phyloP scores from a whole-genome alignment of 2,888 invertebrate species.

The Drosophila glabriapex region DNA sequence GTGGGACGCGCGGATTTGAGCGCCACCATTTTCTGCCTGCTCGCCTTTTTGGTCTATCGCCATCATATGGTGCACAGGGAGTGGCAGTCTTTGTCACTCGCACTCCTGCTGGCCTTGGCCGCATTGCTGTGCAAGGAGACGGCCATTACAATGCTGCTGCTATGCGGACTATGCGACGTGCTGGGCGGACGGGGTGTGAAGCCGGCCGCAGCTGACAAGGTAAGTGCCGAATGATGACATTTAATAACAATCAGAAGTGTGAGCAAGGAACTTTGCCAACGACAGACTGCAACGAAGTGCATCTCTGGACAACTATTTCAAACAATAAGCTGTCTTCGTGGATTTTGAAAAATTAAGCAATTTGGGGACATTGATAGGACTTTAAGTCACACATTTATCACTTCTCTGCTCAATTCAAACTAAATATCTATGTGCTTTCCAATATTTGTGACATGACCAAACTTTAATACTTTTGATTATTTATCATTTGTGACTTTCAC shows the following conservation, averaged over 20 bases:
- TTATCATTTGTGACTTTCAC: background rate
- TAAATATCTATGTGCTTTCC: too few relatives aligned
- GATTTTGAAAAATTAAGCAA: background rate
- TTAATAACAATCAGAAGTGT: background rate
- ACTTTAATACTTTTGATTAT: background rate
- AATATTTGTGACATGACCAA: too few relatives aligned
- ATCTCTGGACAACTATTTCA: background rate
- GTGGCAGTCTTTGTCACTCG: slow-evolving; percentile 86
- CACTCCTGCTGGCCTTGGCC: slow-evolving; percentile 89
- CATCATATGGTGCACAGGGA: slow-evolving; percentile 88
- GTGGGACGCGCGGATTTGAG: slow-evolving; percentile 98
- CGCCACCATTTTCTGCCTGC: slow-evolving; percentile 95
- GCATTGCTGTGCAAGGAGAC: slow-evolving; percentile 98
- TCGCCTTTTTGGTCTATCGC: slow-evolving; percentile 89
- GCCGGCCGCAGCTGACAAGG: slow-evolving; percentile 85
- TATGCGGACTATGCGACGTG: slow-evolving; percentile 96
- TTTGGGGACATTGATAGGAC: background rate
- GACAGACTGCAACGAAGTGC: background rate
- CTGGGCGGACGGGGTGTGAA: slow-evolving; percentile 85
- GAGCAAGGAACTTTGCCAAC: background rate
- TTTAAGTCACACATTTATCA: background rate
- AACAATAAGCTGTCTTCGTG: background rate
- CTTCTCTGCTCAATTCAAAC: background rate
- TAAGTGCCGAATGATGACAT: slow-evolving; percentile 60
- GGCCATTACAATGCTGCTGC: slow-evolving; percentile 95